Evolutionary conservation across 2,797 vertebrate species (phyloP).

Genomic region (Microcaecilia unicolor): DNA sequence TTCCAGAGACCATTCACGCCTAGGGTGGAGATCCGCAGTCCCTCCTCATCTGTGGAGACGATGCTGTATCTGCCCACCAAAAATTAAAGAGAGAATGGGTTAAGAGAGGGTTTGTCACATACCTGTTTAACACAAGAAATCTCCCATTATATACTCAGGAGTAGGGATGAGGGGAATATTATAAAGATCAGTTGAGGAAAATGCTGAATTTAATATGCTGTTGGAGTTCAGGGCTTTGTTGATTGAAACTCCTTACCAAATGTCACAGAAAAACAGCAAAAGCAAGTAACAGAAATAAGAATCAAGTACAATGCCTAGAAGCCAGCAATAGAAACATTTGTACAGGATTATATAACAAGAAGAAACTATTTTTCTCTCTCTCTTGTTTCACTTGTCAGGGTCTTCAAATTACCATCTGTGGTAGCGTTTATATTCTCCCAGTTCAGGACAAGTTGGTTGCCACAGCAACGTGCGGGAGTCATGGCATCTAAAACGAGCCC

Average conservation of each 20-base stretch:
- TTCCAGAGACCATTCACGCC: slow-evolving; percentile 67
- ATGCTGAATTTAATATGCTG: no score
- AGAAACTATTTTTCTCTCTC: slow-evolving; percentile 52
- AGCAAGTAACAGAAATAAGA: background rate
- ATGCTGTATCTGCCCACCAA: slow-evolving; percentile 69
- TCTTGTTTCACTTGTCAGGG: slow-evolving; percentile 32
- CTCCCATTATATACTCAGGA: background rate
- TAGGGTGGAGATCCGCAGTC: slow-evolving; percentile 58
- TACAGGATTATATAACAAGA: slow-evolving; percentile 31
- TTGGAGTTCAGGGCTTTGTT: no score
- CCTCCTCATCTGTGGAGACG: slow-evolving; percentile 73
- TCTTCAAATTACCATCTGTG: slow-evolving; percentile 45
- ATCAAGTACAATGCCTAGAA: background rate
- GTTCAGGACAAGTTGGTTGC: slow-evolving; percentile 60
- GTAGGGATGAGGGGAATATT: background rate
- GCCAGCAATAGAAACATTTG: slow-evolving; percentile 10
- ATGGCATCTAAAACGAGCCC: slow-evolving; percentile 29
- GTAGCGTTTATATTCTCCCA: slow-evolving; percentile 54
- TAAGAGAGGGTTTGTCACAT: background rate
- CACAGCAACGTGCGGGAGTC: slow-evolving; percentile 46
- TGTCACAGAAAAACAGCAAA: background rate
- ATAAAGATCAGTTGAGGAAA: background rate
- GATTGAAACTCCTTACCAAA: no score
- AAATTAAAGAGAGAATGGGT: slow-evolving; percentile 6
- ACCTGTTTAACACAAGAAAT: background rate